Evolutionary conservation across 2,888 invertebrate species (phyloP).

Genomic region (Lasioglossum marginatum): DNA sequence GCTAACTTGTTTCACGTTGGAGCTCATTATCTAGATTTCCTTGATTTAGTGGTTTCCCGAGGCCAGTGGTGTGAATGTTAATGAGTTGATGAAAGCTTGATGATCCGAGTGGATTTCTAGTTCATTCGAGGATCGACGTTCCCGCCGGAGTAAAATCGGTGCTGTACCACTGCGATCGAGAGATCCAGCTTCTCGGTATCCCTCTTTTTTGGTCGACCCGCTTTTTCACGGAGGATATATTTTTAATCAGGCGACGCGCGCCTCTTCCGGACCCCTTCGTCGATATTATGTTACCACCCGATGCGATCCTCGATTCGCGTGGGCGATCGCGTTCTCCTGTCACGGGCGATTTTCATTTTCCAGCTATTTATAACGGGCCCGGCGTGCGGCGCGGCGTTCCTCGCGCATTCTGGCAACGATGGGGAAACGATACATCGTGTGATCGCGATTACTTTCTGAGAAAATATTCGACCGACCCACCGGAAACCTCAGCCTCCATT

Average conservation of each 20-base stretch:
- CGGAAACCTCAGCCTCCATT: background rate
- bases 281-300: slow-evolving; percentile 63
- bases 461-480: background rate
- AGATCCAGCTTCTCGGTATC: background rate
- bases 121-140: background rate
- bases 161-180: background rate
- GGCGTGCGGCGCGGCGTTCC: slow-evolving; percentile 25
- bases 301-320: slow-evolving; percentile 39
- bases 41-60: background rate
- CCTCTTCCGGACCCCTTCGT: slow-evolving; percentile 45
- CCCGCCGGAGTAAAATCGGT: background rate
- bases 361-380: slow-evolving; percentile 53
- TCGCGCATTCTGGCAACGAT: slow-evolving; percentile 23
- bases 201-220: slow-evolving; percentile 31
- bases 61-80: background rate
- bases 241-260: slow-evolving; percentile 54
- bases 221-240: slow-evolving; percentile 53
- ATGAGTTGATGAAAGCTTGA: background rate
- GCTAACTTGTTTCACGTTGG: background rate
- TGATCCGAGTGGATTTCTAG: background rate
- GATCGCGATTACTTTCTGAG: slow-evolving; percentile 34
- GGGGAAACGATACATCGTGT: slow-evolving; percentile 39
- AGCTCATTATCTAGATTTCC: background rate
- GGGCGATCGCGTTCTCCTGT: slow-evolving; percentile 50
- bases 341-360: slow-evolving; percentile 55